phyloP scores from a whole-genome alignment of 2,888 invertebrate species.

The Schrankia costaestrigalis region DNA sequence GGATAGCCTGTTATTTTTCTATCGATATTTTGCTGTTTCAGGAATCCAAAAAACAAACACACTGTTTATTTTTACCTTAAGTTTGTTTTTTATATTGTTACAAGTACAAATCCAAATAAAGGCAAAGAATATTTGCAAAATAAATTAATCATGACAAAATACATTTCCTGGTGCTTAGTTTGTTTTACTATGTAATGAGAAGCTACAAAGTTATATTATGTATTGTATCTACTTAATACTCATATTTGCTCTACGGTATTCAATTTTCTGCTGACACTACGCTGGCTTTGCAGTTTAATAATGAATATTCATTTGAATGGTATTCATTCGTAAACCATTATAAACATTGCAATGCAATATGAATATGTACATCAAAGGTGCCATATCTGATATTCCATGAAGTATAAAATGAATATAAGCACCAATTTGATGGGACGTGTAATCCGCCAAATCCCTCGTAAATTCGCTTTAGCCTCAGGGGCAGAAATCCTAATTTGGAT shows the following conservation, averaged over 20 bases:
- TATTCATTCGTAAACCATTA: conserved; percentile 1
- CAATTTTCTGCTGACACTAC: conserved; percentile 1
- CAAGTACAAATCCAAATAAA: too few species aligned
- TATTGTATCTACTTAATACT: too few species aligned
- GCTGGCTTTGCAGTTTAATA: conserved; percentile 3
- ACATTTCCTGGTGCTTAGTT: too few species aligned
- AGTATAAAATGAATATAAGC: conserved; percentile 21
- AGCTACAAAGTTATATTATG: too few species aligned
- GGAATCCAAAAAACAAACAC: too few species aligned
- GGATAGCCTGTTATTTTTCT: too few species aligned
- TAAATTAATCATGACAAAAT: too few species aligned
- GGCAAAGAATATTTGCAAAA: too few species aligned
- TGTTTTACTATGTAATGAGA: too few species aligned
- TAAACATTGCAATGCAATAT: not conserved
- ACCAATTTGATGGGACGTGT: conserved; percentile 17
- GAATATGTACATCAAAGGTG: conserved; percentile 1
- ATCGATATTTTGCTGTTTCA: too few species aligned
- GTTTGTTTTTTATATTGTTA: too few species aligned
- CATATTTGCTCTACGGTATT: conserved; percentile 7
- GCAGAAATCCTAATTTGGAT: conserved; percentile 19
- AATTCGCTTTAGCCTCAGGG: conserved; percentile 22
- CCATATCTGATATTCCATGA: conserved; percentile 8
- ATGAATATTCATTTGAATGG: conserved; percentile 9
- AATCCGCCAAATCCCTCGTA: conserved; percentile 21
- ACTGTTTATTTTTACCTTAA: too few species aligned